A percentile compares a stretch with the other conserved stretches of the same genome.
phyloP scores from a whole-genome alignment of 2,888 invertebrate species.

The Ophion costatus region DNA sequence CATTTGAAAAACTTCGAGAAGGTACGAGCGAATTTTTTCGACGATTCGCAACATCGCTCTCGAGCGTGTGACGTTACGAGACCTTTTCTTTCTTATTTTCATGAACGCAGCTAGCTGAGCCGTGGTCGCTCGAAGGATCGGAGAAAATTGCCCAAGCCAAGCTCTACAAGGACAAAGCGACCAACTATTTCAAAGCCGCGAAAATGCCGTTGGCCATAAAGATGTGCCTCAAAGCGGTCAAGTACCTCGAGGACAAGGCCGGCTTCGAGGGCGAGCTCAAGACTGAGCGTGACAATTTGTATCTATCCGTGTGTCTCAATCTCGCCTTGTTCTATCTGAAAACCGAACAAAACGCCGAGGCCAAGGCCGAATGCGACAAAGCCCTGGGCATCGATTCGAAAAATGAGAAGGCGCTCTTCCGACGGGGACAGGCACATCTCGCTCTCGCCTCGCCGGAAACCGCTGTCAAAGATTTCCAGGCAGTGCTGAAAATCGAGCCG shows the following conservation, averaged over 20 bases:
- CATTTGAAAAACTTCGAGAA: slow-evolving; percentile 94
- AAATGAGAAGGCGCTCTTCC: slow-evolving; percentile 95
- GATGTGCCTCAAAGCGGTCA: slow-evolving; percentile 92
- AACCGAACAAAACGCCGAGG: slow-evolving; percentile 88
- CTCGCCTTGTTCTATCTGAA: slow-evolving; percentile 93
- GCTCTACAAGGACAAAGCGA: slow-evolving; percentile 95
- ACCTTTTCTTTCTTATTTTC: slow-evolving; percentile 7
- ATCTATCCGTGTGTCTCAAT: slow-evolving; percentile 91
- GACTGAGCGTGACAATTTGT: slow-evolving; percentile 85
- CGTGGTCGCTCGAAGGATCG: slow-evolving; percentile 91
- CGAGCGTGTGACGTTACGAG: background rate
- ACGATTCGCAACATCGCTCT: slow-evolving; percentile 3
- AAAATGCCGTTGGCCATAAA: slow-evolving; percentile 92
- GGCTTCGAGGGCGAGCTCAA: slow-evolving; percentile 83
- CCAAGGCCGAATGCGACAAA: slow-evolving; percentile 90
- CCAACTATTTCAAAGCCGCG: slow-evolving; percentile 92
- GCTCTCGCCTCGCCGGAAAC: slow-evolving; percentile 90
- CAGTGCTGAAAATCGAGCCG: slow-evolving; percentile 91
- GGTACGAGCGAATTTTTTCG: slow-evolving; percentile 80
- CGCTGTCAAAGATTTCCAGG: slow-evolving; percentile 91
- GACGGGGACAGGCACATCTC: slow-evolving; percentile 92
- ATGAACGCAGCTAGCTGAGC: slow-evolving; percentile 87
- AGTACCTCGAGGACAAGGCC: slow-evolving; percentile 85
- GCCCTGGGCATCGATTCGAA: slow-evolving; percentile 90
- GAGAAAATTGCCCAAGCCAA: slow-evolving; percentile 93